Percentiles rank a stretch among this genome's conserved stretches.
phyloP scores from a whole-genome alignment of 2,113 vertebrate genomes.

The Cardinalis cardinalis region DNA sequence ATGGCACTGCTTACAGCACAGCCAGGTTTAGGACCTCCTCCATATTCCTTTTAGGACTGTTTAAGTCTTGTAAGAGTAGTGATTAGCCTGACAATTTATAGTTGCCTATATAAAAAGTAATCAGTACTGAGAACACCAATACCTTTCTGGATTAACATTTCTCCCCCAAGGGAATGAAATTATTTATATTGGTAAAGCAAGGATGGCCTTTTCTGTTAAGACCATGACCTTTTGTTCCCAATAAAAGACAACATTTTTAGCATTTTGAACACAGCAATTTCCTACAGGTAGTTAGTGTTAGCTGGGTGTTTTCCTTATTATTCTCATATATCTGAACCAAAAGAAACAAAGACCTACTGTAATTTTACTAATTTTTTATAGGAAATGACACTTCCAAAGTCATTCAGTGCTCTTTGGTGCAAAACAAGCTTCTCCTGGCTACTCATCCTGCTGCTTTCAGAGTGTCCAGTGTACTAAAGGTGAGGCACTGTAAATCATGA shows the following conservation, averaged over 20 bases:
- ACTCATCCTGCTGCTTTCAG: background rate
- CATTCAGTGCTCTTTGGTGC: background rate
- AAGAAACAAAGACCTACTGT: background rate
- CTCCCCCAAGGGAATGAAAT: background rate
- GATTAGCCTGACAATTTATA: background rate
- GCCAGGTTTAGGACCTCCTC: background rate
- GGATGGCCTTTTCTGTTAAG: background rate
- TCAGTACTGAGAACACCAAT: background rate
- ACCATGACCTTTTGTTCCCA: background rate
- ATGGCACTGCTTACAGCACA: background rate
- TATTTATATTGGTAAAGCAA: background rate
- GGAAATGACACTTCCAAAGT: background rate
- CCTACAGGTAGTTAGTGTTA: background rate
- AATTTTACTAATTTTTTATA: background rate
- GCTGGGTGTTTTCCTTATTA: background rate
- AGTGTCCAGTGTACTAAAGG: background rate
- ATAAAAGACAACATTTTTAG: background rate
- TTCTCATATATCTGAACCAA: background rate
- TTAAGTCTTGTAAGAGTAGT: background rate
- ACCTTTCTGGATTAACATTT: background rate
- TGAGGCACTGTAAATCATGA: background rate
- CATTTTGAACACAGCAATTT: background rate
- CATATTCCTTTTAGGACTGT: background rate
- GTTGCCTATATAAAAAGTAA: background rate
- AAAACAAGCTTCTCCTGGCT: background rate